These are phyloP conservation scores for Dipodomys stephensi DNA, from an alignment of 2,113 vertebrate genomes.

Conservation along the genomic window DNA sequence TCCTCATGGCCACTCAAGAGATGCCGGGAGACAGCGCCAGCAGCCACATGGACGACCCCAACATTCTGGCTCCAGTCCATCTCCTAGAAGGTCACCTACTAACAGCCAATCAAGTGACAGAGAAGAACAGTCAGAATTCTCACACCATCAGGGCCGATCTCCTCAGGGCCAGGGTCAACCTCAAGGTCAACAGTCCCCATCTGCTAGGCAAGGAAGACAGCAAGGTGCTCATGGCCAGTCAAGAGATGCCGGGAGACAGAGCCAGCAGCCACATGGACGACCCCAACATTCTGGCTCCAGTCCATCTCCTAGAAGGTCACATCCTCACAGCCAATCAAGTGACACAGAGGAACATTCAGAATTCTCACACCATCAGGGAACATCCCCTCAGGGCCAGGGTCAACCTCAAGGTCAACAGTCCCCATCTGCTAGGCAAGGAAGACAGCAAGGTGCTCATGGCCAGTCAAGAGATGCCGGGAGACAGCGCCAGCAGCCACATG, in stretches of 20 bases:
- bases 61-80: fast-evolving
- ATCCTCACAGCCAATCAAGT: not conserved
- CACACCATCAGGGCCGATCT: not conserved
- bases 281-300: not conserved
- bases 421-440: fast-evolving
- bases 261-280: fast-evolving
- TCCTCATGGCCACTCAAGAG: too few relatives aligned
- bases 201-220: not conserved
- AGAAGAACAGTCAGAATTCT: not conserved
- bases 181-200: not conserved
- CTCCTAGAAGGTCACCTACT: fast-evolving
- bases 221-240: not conserved
- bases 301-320: not conserved
- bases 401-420: not conserved
- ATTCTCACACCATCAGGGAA: not conserved
- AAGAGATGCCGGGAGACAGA: not conserved
- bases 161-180: not conserved
- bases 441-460: not conserved
- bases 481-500: fast-evolving
- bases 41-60: not conserved
- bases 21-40: fast-evolving
- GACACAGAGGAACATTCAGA: not conserved
- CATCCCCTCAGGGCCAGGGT: fast-evolving
- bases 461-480: not conserved
- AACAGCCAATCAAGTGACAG: not conserved